Conservation (phyloP, 2,113 vertebrate genomes). For the Leucopternis melanops region DNA sequence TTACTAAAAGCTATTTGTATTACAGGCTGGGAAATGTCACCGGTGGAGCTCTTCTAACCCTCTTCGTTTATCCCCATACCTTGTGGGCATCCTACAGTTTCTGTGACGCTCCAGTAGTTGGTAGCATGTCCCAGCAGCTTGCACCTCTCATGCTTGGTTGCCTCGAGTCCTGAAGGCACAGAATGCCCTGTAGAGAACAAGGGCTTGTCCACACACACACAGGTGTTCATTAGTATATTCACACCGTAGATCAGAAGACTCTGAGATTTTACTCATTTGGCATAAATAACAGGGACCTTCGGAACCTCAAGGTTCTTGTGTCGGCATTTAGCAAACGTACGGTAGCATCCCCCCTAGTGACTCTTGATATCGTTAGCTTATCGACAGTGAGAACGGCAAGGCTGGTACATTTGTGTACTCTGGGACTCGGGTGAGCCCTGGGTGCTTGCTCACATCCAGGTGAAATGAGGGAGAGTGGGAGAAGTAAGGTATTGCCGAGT, state of each 20-base stretch:
- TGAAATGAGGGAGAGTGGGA: not conserved
- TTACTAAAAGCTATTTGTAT: not conserved
- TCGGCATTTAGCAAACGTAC: not conserved
- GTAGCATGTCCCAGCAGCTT: too few relatives aligned
- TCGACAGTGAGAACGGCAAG: too few relatives aligned
- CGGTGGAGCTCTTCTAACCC: not conserved
- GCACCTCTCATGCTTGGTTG: not conserved
- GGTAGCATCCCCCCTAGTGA: rapidly evolving
- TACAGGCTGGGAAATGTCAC: not conserved
- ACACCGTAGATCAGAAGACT: not conserved
- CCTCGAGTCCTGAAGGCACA: not conserved
- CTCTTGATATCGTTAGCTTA: rapidly evolving
- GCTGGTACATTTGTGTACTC: not conserved
- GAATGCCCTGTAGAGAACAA: too few relatives aligned
- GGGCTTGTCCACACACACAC: too few relatives aligned
- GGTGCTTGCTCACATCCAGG: not conserved
- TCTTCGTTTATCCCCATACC: not conserved
- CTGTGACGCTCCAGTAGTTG: not conserved
- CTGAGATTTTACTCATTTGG: not conserved
- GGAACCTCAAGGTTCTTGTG: not conserved
- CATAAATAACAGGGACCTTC: not conserved
- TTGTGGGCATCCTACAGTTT: too few relatives aligned
- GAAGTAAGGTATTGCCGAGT: not conserved
- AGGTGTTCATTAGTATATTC: not conserved
- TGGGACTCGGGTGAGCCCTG: too few relatives aligned